These are phyloP conservation scores for Tetrax tetrax DNA, from an alignment of 2,113 vertebrate species.

Conservation along the genomic window DNA sequence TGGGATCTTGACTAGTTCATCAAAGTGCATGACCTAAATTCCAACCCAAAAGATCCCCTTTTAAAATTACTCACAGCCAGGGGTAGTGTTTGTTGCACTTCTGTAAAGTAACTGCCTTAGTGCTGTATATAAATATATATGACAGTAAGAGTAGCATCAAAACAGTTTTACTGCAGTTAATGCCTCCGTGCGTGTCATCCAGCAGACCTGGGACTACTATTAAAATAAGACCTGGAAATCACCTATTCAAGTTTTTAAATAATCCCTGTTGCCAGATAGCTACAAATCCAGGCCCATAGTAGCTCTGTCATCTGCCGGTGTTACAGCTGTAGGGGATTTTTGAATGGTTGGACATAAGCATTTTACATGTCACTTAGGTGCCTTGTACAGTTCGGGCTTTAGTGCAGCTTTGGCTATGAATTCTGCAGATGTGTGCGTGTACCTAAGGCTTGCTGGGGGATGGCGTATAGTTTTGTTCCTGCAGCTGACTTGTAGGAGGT, in stretches of 20 bases:
- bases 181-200: neutral
- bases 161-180: neutral
- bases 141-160: neutral
- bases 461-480: rapidly evolving
- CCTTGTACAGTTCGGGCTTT: neutral
- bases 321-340: neutral
- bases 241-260: neutral
- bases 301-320: neutral
- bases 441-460: neutral
- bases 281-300: neutral
- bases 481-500: neutral
- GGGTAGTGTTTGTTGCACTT: neutral
- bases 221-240: neutral
- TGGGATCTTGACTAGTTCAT: neutral
- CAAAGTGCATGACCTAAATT: neutral
- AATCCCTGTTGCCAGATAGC: neutral
- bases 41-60: neutral
- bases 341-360: neutral
- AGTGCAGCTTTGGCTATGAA: neutral
- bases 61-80: neutral
- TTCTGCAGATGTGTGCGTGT: neutral
- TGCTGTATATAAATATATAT: neutral
- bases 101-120: neutral
- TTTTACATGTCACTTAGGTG: neutral
- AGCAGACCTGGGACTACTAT: neutral